Conservation (phyloP, 2,113 vertebrate genomes). For the Bos taurus region DNA sequence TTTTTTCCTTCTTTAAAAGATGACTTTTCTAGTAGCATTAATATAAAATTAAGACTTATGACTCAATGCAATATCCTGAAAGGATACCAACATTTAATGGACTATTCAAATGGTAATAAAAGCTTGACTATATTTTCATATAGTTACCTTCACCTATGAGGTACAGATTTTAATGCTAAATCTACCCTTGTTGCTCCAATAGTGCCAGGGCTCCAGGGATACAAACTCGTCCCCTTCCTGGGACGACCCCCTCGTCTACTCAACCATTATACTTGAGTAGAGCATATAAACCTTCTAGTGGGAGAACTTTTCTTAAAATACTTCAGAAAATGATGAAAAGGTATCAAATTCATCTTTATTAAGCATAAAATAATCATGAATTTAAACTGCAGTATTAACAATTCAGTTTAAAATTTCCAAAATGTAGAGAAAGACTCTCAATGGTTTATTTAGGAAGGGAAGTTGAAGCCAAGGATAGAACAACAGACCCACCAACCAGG, state of each 20-base stretch:
- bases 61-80: not conserved
- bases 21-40: not conserved
- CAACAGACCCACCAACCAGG: fast-evolving
- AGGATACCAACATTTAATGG: not conserved
- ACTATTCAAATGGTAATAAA: not conserved
- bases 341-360: not conserved
- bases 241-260: not conserved
- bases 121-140: not conserved
- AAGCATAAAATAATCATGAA: not conserved
- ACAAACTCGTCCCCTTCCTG: not conserved
- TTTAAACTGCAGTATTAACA: not conserved
- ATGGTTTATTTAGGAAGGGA: not conserved
- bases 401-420: not conserved
- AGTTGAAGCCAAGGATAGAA: not conserved
- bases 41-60: not conserved
- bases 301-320: not conserved
- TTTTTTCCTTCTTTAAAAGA: not conserved
- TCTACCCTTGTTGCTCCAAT: not conserved
- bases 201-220: not conserved
- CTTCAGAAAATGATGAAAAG: not conserved
- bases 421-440: not conserved
- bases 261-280: not conserved
- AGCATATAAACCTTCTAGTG: not conserved
- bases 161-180: not conserved
- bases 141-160: no score